A percentile compares a stretch with the other conserved stretches of the same genome.
Evolutionary conservation across 2,888 invertebrate species (phyloP).

Genomic region (Cheilosia soror): DNA sequence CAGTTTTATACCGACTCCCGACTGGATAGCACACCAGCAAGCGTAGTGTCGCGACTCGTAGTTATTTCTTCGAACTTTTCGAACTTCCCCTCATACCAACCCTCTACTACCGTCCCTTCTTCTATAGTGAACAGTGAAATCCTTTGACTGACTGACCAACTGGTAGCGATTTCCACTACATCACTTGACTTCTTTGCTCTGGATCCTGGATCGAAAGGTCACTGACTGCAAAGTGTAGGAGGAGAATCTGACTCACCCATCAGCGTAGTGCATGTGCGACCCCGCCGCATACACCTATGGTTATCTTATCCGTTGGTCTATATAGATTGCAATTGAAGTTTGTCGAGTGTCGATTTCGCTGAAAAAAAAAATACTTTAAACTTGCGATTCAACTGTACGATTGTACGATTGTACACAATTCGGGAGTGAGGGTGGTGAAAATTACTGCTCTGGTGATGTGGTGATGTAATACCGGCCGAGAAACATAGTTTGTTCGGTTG

Average conservation of each 20-base stretch:
- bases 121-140: constrained; percentile 5
- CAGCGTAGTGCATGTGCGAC: not conserved
- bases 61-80: constrained; percentile 62
- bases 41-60: constrained; percentile 41
- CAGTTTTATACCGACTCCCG: constrained; percentile 73
- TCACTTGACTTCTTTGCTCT: constrained; percentile 30
- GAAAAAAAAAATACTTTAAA: not conserved
- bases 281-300: not conserved
- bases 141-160: constrained; percentile 24
- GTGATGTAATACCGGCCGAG: constrained; percentile 64
- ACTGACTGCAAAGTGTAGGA: constrained; percentile 58
- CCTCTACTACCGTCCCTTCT: constrained; percentile 47
- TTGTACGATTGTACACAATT: constrained; percentile 35
- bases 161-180: constrained; percentile 2
- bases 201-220: constrained; percentile 52
- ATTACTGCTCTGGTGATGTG: not conserved
- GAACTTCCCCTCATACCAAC: constrained; percentile 66
- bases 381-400: constrained; percentile 20
- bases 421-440: constrained; percentile 26
- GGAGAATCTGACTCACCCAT: constrained; percentile 19
- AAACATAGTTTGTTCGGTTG: constrained; percentile 29
- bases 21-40: constrained; percentile 63
- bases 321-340: not conserved
- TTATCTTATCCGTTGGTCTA: constrained; percentile 47
- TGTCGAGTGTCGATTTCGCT: constrained; percentile 38